These are phyloP conservation scores for Actinopyga echinites DNA, from an alignment of 53 echinoderm and acorn worm genomes.

Conservation along the genomic window DNA sequence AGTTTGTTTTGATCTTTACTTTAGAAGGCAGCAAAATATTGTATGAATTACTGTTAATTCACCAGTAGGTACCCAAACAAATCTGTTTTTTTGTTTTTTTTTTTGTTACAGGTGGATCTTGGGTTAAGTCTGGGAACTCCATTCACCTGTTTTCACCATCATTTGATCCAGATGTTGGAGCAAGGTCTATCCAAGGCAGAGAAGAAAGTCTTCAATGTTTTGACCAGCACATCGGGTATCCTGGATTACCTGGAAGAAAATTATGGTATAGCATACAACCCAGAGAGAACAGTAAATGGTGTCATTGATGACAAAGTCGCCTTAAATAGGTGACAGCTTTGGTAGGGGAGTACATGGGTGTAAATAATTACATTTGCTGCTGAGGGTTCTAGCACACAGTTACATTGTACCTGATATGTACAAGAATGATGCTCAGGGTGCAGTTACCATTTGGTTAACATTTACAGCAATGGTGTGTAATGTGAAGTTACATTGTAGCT, in stretches of 20 bases:
- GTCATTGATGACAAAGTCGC: background rate
- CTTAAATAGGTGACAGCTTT: slow-evolving; percentile 28
- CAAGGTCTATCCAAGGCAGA: slow-evolving; percentile 68
- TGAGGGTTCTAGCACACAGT: too few species aligned
- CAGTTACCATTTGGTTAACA: too few species aligned
- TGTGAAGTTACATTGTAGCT: too few species aligned
- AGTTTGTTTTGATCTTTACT: slow-evolving; percentile 61
- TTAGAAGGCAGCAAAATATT: background rate
- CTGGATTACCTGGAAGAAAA: slow-evolving; percentile 83
- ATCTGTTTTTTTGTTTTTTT: background rate
- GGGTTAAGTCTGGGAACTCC: slow-evolving; percentile 69
- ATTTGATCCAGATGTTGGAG: slow-evolving; percentile 90
- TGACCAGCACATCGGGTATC: slow-evolving; percentile 78
- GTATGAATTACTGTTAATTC: background rate
- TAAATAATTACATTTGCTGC: too few species aligned
- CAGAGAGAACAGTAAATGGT: slow-evolving; percentile 20
- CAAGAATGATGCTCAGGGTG: too few species aligned
- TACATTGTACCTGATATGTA: too few species aligned
- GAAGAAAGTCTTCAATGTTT: slow-evolving; percentile 78
- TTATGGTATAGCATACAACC: slow-evolving; percentile 65
- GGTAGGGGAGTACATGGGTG: too few species aligned
- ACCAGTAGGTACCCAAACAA: background rate
- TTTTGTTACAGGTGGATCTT: slow-evolving; percentile 71
- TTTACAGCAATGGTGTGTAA: too few species aligned
- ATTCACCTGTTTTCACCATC: slow-evolving; percentile 88